Evolutionary conservation across 2,113 vertebrate species (phyloP).

Genomic region (Pseudonaja textilis): DNA sequence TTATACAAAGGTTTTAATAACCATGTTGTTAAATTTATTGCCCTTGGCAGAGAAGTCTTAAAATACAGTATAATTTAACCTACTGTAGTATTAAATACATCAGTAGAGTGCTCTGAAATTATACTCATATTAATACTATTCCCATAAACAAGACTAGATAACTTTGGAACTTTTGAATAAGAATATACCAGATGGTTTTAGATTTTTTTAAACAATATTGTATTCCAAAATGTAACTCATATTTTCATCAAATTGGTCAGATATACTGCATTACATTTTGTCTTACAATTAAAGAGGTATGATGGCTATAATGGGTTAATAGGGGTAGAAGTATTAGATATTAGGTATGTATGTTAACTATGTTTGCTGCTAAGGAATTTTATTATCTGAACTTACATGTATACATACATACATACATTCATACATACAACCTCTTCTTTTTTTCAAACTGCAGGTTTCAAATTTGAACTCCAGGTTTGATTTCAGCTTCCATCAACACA

Average conservation of each 20-base stretch:
- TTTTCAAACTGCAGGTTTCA: neutral
- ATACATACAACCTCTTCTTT: neutral
- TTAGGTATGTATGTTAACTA: neutral
- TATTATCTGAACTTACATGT: neutral
- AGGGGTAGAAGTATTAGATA: neutral
- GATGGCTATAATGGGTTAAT: neutral
- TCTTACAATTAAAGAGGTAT: neutral
- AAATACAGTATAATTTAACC: slow-evolving; percentile 65
- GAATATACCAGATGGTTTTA: slow-evolving; percentile 50
- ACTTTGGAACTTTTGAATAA: slow-evolving; percentile 47
- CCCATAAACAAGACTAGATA: slow-evolving; percentile 40
- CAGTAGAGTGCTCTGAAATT: slow-evolving; percentile 51
- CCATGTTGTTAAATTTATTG: slow-evolving; percentile 67
- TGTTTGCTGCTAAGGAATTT: neutral
- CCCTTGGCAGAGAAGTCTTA: slow-evolving; percentile 53
- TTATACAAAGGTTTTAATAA: slow-evolving; percentile 62
- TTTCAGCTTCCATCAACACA: neutral
- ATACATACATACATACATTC: neutral
- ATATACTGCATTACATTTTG: neutral
- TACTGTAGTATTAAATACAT: slow-evolving; percentile 48
- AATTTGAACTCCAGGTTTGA: neutral
- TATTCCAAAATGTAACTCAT: slow-evolving; percentile 25
- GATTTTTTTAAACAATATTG: slow-evolving; percentile 48
- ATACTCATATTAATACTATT: slow-evolving; percentile 55
- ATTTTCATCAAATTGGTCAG: neutral